Conservation (phyloP, 1,140 invertebrate species). For the Octopus sinensis region DNA sequence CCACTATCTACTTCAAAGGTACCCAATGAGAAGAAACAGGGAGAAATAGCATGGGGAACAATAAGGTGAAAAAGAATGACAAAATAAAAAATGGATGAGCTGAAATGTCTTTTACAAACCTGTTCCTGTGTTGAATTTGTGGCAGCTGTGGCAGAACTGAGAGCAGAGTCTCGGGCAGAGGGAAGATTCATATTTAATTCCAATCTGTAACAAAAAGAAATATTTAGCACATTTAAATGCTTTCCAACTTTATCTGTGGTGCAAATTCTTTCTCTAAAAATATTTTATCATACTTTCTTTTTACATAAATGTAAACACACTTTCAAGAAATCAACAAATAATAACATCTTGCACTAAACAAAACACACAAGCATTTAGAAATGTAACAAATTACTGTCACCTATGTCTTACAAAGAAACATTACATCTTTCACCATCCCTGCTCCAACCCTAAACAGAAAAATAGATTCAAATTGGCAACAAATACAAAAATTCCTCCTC, state of each 20-base stretch:
- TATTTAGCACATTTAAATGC: neutral
- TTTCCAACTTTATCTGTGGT: neutral
- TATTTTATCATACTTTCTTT: neutral
- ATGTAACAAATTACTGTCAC: neutral
- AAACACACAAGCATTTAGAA: neutral
- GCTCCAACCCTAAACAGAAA: too few species aligned
- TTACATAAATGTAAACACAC: too few species aligned
- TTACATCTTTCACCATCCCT: too few species aligned
- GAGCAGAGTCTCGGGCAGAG: slow-evolving; percentile 71
- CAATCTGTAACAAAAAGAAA: slow-evolving; percentile 66
- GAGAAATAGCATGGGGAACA: too few species aligned
- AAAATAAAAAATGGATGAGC: too few species aligned
- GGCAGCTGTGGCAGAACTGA: slow-evolving; percentile 55
- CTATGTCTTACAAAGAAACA: too few species aligned
- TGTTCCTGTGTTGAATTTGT: slow-evolving; percentile 54
- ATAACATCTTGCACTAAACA: neutral
- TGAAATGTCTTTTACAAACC: slow-evolving; percentile 30
- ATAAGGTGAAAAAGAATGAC: too few species aligned
- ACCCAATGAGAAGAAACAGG: too few species aligned
- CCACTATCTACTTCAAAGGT: too few species aligned
- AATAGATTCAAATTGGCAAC: too few species aligned
- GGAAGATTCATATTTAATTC: slow-evolving; percentile 97
- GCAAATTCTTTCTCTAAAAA: neutral
- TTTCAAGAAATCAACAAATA: neutral
- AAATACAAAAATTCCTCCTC: too few species aligned